Conservation (phyloP, 2,888 invertebrate genomes). For the Gonocerus acuteangulatus region DNA sequence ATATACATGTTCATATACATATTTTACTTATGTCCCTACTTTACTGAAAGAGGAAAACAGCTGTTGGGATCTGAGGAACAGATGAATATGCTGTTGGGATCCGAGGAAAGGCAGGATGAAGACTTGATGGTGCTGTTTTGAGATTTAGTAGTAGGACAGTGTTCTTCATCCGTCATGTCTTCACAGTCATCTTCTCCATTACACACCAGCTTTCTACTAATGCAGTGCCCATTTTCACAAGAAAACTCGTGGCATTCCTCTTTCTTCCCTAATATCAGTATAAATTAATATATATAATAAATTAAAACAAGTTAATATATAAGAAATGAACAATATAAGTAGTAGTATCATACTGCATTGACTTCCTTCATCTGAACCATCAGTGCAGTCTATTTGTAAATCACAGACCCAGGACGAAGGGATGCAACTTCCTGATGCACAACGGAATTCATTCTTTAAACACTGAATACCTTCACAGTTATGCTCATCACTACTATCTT, state of each 20-base stretch:
- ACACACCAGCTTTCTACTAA: slow-evolving; percentile 46
- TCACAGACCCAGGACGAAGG: slow-evolving; percentile 46
- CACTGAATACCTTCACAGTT: slow-evolving; percentile 45
- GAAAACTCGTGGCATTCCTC: slow-evolving; percentile 41
- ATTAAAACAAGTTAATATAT: neutral
- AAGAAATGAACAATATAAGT: neutral
- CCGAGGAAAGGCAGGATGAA: neutral
- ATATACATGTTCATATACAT: too few species aligned
- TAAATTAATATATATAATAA: too few species aligned
- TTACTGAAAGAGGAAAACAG: slow-evolving; percentile 41
- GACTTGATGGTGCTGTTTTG: neutral
- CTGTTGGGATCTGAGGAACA: slow-evolving; percentile 24
- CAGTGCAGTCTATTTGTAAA: slow-evolving; percentile 41
- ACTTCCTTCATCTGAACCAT: slow-evolving; percentile 45
- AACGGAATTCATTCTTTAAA: slow-evolving; percentile 41
- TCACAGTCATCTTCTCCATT: slow-evolving; percentile 41
- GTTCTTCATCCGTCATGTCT: slow-evolving; percentile 43
- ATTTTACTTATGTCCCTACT: too few species aligned
- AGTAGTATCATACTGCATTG: slow-evolving; percentile 31
- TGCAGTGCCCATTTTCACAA: slow-evolving; percentile 51
- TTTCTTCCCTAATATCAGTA: slow-evolving; percentile 11
- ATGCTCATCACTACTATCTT: slow-evolving; percentile 63
- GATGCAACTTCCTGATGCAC: slow-evolving; percentile 43
- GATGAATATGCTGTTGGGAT: slow-evolving; percentile 19
- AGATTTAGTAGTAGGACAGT: slow-evolving; percentile 43